Conservation (phyloP, 2,113 vertebrate genomes). For the Sphyrna mokarran region DNA sequence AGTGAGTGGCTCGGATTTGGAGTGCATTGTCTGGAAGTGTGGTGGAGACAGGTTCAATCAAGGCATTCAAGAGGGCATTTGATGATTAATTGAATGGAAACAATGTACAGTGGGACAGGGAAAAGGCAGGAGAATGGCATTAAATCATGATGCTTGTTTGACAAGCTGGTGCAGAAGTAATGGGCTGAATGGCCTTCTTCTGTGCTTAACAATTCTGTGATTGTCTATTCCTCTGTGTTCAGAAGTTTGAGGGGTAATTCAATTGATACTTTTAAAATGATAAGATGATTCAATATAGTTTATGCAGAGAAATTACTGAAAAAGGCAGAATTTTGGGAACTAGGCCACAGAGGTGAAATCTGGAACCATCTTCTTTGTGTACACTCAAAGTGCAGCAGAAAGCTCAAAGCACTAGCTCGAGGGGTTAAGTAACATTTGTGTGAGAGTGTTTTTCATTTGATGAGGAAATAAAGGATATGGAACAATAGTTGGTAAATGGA, state of each 20-base stretch:
- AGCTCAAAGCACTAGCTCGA: not conserved
- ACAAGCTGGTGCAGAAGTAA: no score
- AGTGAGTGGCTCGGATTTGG: no score
- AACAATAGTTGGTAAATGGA: not conserved
- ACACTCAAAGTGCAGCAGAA: not conserved
- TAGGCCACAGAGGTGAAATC: not conserved
- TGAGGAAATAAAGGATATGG: not conserved
- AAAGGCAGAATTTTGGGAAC: not conserved
- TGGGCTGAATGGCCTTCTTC: no score
- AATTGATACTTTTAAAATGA: not conserved
- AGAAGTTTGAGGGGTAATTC: not conserved
- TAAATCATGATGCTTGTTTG: no score
- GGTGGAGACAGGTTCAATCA: no score
- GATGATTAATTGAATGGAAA: no score
- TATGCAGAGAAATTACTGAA: not conserved
- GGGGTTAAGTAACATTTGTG: not conserved
- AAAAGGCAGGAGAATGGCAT: no score
- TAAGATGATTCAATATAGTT: not conserved
- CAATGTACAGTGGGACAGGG: no score
- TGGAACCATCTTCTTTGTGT: not conserved
- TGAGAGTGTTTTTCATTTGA: not conserved
- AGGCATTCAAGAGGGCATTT: no score
- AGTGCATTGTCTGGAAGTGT: no score
- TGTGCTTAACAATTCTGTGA: no score
- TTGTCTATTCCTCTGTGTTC: no score